A percentile compares a stretch with the other conserved stretches of the same genome.
Conservation (phyloP, 2,113 vertebrate species). For the Raja brachyura region DNA sequence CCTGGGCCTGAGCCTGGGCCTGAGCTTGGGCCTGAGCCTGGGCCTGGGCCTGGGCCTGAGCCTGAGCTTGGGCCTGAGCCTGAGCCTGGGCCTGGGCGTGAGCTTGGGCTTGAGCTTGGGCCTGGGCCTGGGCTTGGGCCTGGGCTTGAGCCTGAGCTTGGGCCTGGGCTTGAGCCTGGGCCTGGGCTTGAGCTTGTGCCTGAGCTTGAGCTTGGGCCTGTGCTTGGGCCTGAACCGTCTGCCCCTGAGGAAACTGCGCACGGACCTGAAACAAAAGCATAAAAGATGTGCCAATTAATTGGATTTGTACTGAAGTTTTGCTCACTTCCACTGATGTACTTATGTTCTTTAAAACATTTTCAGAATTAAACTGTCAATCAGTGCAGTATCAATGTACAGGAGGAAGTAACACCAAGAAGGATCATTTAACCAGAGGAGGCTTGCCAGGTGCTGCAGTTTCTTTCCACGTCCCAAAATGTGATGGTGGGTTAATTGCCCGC, state of each 20-base stretch:
- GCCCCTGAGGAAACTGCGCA: neutral
- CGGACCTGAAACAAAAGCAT: constrained; percentile 31
- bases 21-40: neutral
- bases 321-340: neutral
- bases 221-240: neutral
- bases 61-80: neutral
- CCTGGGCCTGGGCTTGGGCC: constrained; percentile 38
- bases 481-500: too few relatives aligned
- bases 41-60: constrained; percentile 46
- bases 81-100: neutral
- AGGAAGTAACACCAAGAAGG: neutral
- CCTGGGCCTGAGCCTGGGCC: neutral
- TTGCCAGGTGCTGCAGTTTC: too few relatives aligned
- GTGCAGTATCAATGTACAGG: neutral
- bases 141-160: neutral
- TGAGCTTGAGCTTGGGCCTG: neutral
- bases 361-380: neutral
- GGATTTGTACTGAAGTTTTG: neutral
- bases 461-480: too few relatives aligned
- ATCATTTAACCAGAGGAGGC: neutral
- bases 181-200: constrained; percentile 9
- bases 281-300: neutral
- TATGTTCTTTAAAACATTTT: neutral
- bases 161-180: neutral
- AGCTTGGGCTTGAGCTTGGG: constrained; percentile 44